These are phyloP conservation scores for Ichneumoninae sp. DNA, from an alignment of 2,888 invertebrate species.

Conservation along the genomic window DNA sequence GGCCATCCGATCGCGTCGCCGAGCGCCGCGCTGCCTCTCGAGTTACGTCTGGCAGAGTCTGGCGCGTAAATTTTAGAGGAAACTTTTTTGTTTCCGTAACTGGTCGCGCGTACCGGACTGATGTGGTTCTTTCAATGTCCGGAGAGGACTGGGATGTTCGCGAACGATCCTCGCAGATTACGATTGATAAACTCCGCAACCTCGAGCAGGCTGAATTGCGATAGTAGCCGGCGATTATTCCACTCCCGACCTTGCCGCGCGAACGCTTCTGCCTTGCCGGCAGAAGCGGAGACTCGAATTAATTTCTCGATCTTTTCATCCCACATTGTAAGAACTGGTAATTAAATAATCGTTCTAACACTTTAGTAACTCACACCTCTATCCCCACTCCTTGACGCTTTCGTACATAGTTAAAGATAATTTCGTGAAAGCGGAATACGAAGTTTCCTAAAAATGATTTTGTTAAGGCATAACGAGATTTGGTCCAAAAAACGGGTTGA, in stretches of 20 bases:
- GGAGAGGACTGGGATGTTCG: neutral
- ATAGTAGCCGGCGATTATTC: neutral
- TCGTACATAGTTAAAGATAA: too few relatives aligned
- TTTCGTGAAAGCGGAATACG: too few relatives aligned
- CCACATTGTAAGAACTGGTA: neutral
- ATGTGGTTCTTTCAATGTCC: neutral
- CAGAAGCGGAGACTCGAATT: neutral
- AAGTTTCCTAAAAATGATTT: too few relatives aligned
- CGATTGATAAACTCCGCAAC: neutral
- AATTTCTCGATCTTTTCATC: neutral
- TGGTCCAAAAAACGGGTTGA: too few relatives aligned
- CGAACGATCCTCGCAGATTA: neutral
- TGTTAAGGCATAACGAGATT: too few relatives aligned
- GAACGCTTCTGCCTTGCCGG: neutral
- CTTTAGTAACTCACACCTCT: too few relatives aligned
- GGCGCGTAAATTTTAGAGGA: neutral
- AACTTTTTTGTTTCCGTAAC: neutral
- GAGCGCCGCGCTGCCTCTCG: neutral
- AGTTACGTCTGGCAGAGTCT: neutral
- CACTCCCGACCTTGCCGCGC: neutral
- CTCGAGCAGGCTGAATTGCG: neutral
- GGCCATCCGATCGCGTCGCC: neutral
- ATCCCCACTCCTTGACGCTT: too few relatives aligned
- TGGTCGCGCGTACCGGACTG: neutral
- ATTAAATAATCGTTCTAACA: neutral